phyloP scores from a whole-genome alignment of 2,113 vertebrate species.

The Phrynocephalus versicolor region DNA sequence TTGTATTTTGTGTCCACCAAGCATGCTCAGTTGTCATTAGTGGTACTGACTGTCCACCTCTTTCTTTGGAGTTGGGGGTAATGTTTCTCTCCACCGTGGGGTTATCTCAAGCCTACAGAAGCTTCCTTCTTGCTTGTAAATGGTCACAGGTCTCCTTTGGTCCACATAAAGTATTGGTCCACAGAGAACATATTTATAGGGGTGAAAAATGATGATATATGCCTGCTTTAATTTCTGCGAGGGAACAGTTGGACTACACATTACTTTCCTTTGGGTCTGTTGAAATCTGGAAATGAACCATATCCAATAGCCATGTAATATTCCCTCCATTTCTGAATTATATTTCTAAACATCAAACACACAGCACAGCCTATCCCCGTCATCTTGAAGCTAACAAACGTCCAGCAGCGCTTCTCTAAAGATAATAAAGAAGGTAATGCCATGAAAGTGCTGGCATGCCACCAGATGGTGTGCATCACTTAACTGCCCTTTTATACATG shows the following conservation, averaged over 20 bases:
- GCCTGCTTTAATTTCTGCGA: not conserved
- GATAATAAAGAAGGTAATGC: not conserved
- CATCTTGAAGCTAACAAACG: not conserved
- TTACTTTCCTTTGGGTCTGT: not conserved
- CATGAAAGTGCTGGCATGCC: not conserved
- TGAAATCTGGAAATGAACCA: not conserved
- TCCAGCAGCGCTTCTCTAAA: not conserved
- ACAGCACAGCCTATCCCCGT: slow-evolving; percentile 1
- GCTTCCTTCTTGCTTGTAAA: not conserved
- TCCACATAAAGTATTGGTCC: not conserved
- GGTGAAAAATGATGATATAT: not conserved
- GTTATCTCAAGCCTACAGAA: not conserved
- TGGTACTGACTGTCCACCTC: too few species aligned
- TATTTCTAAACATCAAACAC: not conserved
- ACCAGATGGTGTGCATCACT: not conserved
- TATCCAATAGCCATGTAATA: not conserved
- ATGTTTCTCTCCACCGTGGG: too few species aligned
- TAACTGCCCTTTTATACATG: slow-evolving; percentile 1
- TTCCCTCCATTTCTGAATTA: not conserved
- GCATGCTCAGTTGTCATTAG: not conserved
- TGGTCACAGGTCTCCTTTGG: not conserved
- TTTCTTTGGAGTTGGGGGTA: too few species aligned
- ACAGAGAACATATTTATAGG: not conserved
- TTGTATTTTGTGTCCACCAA: not conserved
- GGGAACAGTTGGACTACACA: not conserved